phyloP scores from a whole-genome alignment of 92 coral and sea anemone species.

The Metridium senile region DNA sequence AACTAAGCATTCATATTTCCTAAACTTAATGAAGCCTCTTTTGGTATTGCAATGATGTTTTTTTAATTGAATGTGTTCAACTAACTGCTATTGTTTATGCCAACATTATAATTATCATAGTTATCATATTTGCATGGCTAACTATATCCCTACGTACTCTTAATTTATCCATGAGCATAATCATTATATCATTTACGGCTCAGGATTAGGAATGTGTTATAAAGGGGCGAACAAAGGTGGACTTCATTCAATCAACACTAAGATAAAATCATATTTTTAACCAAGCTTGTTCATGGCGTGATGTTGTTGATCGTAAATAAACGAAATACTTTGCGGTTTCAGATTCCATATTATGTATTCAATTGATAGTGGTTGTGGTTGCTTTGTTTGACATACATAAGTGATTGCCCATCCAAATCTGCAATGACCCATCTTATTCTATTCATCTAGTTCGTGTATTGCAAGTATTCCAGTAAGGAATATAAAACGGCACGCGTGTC shows the following conservation, averaged over 20 bases:
- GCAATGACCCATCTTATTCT: neutral
- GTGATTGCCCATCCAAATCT: neutral
- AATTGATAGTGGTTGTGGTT: neutral
- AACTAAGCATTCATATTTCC: too few relatives aligned
- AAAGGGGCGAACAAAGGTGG: neutral
- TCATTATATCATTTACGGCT: neutral
- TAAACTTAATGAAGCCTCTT: too few relatives aligned
- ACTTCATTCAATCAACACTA: slow-evolving; percentile 6
- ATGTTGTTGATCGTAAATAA: neutral
- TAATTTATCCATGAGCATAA: neutral
- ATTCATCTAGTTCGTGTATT: neutral
- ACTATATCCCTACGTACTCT: neutral
- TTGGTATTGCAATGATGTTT: too few relatives aligned
- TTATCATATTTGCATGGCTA: too few relatives aligned
- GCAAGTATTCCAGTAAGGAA: too few relatives aligned
- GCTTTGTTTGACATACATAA: neutral
- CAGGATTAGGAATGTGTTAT: neutral
- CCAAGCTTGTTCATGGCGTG: neutral
- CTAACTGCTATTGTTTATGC: too few relatives aligned
- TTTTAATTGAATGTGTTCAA: too few relatives aligned
- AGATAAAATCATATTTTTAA: neutral
- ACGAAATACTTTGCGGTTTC: neutral
- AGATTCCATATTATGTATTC: neutral
- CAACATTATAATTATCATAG: too few relatives aligned
- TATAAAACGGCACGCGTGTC: too few relatives aligned